Base-by-base conservation (phyloP, 2,888 invertebrate genomes). In the Mimachlamys varia region DNA sequence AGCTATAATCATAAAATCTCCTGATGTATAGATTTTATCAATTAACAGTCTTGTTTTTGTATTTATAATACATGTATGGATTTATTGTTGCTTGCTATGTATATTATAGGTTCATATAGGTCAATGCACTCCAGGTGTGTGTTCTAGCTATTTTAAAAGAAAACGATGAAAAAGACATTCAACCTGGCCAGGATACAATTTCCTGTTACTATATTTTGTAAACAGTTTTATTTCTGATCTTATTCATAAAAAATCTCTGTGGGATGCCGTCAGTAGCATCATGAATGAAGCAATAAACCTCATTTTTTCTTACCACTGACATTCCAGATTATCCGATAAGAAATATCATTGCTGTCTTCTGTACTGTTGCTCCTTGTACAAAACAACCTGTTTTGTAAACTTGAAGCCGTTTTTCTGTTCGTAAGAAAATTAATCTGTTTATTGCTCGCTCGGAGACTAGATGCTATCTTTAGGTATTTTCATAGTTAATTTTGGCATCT, bases 381-480 rank as follows among this genome's bases (percentile, higher is more conserved):
- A 33, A 33, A 76, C 62, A 62, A n/a, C 76, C 33, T 76, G 76
- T 76, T 76, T 13, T 76, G 27, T 76, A 76, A 76, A 76, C 22
- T 27, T 76, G 76, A 76, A 12, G 27, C 62, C 7, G 33, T 76
- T 76, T 33, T 27, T 76, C 22, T 76, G 5, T 44, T 44, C 44
- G 22, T 1, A 62, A n/a, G n/a, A n/a, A 62, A 62, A 62, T 62
- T 76, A 76, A 76, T 76, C 76, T 76, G 12, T 76, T 58, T n/a
- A 58, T 58, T 76, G 76, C 76, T 76, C 76, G 22, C 76, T 27
- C 17, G 33, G 76, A 27, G 76, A 76, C 76, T 76, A 76, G 76
- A 76, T 76, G 22, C 76, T 76, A 76, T 76, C 76, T 76, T 76
- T 13, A 76, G 76, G 33, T 76, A 22, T 76, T 76, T 44, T 33